Percentiles rank a stretch among this genome's conserved stretches.
phyloP scores from a whole-genome alignment of 2,888 invertebrate species.

The Auanema sp. region DNA sequence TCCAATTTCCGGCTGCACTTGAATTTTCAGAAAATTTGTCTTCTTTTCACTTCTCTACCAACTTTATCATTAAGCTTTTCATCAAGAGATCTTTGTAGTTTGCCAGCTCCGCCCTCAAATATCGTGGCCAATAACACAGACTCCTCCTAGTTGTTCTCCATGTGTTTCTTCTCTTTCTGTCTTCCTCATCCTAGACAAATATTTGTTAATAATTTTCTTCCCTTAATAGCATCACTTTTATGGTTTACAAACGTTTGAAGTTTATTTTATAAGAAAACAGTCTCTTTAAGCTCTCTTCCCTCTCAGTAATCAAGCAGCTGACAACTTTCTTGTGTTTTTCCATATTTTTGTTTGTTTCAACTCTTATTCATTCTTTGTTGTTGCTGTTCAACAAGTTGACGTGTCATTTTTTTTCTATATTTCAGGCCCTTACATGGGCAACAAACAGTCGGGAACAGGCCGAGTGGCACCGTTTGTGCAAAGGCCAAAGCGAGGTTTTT shows the following conservation, averaged over 20 bases:
- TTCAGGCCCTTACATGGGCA: slow-evolving; percentile 16
- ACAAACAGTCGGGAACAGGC: slow-evolving; percentile 32
- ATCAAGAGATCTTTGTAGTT: too few species aligned
- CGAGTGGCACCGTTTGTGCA: slow-evolving; percentile 24
- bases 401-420: background rate
- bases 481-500: slow-evolving; percentile 33
- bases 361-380: background rate
- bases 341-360: background rate
- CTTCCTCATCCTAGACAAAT: too few species aligned
- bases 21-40: background rate
- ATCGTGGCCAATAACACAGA: background rate
- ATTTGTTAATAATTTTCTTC: too few species aligned
- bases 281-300: too few species aligned
- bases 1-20: background rate
- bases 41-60: background rate
- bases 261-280: too few species aligned
- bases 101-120: background rate
- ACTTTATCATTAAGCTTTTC: too few species aligned
- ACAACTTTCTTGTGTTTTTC: too few species aligned
- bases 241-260: too few species aligned
- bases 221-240: too few species aligned
- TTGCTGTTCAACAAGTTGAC: background rate
- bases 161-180: background rate
- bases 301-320: too few species aligned
- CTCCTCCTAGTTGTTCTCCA: background rate